Base-by-base conservation (phyloP, 2,888 invertebrate genomes). In the Neelides folsomi region DNA sequence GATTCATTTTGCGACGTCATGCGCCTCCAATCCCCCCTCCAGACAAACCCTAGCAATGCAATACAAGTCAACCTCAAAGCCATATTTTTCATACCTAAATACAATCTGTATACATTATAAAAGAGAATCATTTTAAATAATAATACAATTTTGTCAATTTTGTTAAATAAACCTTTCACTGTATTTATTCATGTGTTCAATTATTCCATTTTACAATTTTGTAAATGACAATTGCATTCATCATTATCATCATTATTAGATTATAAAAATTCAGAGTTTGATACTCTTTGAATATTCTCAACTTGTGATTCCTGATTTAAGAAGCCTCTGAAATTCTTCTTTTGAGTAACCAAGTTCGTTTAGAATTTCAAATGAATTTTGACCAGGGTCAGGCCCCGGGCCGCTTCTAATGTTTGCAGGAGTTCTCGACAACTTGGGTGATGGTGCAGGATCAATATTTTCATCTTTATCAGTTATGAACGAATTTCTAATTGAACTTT, bases 381-480 rank as follows among this genome's bases (percentile, higher is more conserved):
- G 75, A 1, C 87, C 88, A 51, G 71, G 67, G 15, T 68, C 47
- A 6, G 79, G 76, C 60, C 73, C 67, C 9, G 68, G 46, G 7
- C 27, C 42, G 16, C 72, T 71, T 50, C 71, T 70, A 16, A 79
- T 75, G 51, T 67, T 60, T 1, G 80, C 86, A 7, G 88, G 86
- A 49, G 89, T 86, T 55, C 82, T 73, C 58, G 81, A 82, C 53
- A 94, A 71, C 59, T 71, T 76, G 1, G 93, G 93, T 9, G 87
- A 82, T 34, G 90, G 86, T 60, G 77, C 76, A 4, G 92, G 89
- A 46, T 66, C 67, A 5, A 51, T 54, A 27, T 27, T 3, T 27
- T 7, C 27, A 27, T 27, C 27, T 27, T 27, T 27, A 43, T 71
- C 69, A 27, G 7, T 27, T 27, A 27, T 5, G 70, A 87, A 89